Conservation (phyloP, 2,888 invertebrate species). For the Tortricodes alternella region DNA sequence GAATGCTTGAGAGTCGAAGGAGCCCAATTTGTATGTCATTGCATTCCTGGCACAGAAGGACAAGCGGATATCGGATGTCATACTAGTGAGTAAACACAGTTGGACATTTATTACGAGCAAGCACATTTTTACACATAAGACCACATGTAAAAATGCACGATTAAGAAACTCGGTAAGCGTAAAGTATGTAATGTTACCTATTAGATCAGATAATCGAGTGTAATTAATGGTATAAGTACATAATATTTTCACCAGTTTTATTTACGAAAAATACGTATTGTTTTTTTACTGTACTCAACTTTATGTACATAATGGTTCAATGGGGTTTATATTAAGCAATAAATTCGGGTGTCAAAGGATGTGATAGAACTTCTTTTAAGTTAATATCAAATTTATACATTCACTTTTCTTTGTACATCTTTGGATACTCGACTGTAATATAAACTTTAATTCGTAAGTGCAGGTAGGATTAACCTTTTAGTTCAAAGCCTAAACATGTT, state of each 20-base stretch:
- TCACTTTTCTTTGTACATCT: constrained; percentile 29
- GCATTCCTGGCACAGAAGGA: constrained; percentile 89
- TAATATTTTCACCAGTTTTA: too few species aligned
- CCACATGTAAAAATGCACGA: constrained; percentile 81
- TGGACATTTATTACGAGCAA: constrained; percentile 21
- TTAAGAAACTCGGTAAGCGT: constrained; percentile 32
- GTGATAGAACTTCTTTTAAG: too few species aligned
- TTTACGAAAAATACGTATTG: too few species aligned
- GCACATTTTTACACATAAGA: constrained; percentile 10
- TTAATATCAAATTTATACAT: background rate
- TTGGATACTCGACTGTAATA: constrained; percentile 38
- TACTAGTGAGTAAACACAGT: constrained; percentile 68
- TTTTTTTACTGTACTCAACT: constrained; percentile 23
- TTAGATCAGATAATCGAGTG: background rate
- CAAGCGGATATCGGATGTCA: constrained; percentile 88
- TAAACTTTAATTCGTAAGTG: background rate
- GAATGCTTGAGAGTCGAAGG: constrained; percentile 93
- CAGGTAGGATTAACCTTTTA: constrained; percentile 14
- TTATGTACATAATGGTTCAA: constrained; percentile 43
- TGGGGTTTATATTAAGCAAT: constrained; percentile 9
- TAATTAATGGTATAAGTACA: too few species aligned
- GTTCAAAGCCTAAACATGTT: constrained; percentile 13
- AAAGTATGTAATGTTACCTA: background rate
- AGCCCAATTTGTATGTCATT: constrained; percentile 91
- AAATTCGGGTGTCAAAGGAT: constrained; percentile 24